Conservation (phyloP, 2,888 invertebrate species). For the Mycalesis mineus region DNA sequence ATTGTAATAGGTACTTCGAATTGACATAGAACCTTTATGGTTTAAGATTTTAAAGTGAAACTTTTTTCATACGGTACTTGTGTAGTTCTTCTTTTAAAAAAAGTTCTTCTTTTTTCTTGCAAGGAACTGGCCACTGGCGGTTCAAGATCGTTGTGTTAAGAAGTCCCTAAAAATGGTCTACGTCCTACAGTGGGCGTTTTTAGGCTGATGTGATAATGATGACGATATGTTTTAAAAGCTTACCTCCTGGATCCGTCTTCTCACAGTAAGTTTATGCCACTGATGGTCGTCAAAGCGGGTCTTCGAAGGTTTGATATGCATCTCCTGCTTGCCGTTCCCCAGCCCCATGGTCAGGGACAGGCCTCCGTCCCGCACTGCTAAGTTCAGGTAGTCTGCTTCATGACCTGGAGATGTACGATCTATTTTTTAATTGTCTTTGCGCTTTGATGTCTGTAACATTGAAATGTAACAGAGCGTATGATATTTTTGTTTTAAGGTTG, state of each 20-base stretch:
- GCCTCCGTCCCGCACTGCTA: slow-evolving; percentile 93
- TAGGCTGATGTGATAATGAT: neutral
- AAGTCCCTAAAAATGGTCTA: too few relatives aligned
- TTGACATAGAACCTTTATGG: too few relatives aligned
- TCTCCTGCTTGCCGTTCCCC: slow-evolving; percentile 92
- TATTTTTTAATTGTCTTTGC: slow-evolving; percentile 6
- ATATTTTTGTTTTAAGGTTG: too few relatives aligned
- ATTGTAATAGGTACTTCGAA: too few relatives aligned
- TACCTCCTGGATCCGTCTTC: slow-evolving; percentile 94
- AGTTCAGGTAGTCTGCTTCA: slow-evolving; percentile 91
- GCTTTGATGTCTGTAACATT: neutral
- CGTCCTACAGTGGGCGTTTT: too few relatives aligned
- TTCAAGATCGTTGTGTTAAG: too few relatives aligned
- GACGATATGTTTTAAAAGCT: slow-evolving; percentile 22
- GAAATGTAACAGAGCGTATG: neutral
- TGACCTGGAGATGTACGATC: slow-evolving; percentile 79
- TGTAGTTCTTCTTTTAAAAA: too few relatives aligned
- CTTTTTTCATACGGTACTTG: too few relatives aligned
- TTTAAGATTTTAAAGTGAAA: too few relatives aligned
- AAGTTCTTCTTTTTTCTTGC: too few relatives aligned
- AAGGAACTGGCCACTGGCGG: too few relatives aligned
- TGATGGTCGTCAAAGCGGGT: slow-evolving; percentile 97
- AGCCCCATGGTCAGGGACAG: slow-evolving; percentile 93
- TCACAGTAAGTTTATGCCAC: slow-evolving; percentile 96
- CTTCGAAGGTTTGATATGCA: slow-evolving; percentile 91